phyloP scores from a whole-genome alignment of 2,888 invertebrate genomes.

The Cartodere bifasciata region DNA sequence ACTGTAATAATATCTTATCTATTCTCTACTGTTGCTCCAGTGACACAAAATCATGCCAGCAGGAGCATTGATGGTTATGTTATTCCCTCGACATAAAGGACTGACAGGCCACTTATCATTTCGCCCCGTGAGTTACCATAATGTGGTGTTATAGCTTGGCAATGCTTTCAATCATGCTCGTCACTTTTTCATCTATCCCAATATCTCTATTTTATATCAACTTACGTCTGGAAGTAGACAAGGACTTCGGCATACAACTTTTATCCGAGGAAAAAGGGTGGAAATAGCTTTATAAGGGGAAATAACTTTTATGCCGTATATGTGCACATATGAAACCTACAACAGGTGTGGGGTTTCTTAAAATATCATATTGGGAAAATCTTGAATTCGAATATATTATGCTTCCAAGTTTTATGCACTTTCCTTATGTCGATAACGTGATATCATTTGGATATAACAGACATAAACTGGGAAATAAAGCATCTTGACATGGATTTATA shows the following conservation, averaged over 20 bases:
- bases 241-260: too few relatives aligned
- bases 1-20: too few relatives aligned
- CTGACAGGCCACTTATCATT: conserved; percentile 33
- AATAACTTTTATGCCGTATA: too few relatives aligned
- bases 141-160: conserved; percentile 38
- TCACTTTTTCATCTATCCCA: conserved; percentile 25
- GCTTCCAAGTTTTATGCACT: conserved; percentile 29
- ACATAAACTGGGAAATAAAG: too few relatives aligned
- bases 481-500: too few relatives aligned
- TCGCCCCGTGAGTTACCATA: conserved; percentile 29
- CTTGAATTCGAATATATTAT: conserved; percentile 31
- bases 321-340: too few relatives aligned
- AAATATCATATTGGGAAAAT: conserved; percentile 33
- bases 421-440: too few relatives aligned
- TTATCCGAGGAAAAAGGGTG: neutral
- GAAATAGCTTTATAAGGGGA: neutral
- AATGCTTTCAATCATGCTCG: conserved; percentile 34
- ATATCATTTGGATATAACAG: too few relatives aligned
- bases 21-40: too few relatives aligned
- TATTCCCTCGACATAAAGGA: conserved; percentile 28
- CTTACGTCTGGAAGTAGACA: neutral
- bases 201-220: conserved; percentile 1
- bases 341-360: conserved; percentile 32
- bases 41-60: too few relatives aligned
- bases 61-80: too few relatives aligned